These are phyloP conservation scores for Merodon equestris DNA, from an alignment of 2,888 invertebrate species.

Conservation along the genomic window DNA sequence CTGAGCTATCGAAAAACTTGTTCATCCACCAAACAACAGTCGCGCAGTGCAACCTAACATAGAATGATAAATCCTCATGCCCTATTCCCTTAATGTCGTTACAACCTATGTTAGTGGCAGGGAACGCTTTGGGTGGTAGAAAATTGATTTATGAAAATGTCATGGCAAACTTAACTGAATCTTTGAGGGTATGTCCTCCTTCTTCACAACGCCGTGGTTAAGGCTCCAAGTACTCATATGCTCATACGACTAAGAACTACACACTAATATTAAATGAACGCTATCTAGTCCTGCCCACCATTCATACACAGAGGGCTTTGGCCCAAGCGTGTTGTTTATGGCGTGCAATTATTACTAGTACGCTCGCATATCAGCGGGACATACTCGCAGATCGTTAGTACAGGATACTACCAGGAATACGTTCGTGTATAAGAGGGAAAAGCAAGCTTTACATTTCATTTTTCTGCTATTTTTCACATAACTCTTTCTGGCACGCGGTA, in stretches of 20 bases:
- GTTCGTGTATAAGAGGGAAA: not conserved
- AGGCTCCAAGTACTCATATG: slow-evolving; percentile 1
- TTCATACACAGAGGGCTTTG: slow-evolving; percentile 4
- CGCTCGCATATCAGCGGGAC: slow-evolving; percentile 6
- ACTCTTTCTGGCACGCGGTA: not conserved
- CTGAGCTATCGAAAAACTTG: no score
- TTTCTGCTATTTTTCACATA: slow-evolving; percentile 4
- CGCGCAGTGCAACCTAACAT: no score
- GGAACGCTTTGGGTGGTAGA: slow-evolving; percentile 61
- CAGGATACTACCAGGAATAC: slow-evolving; percentile 6
- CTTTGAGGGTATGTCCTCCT: slow-evolving; percentile 43
- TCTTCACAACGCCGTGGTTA: slow-evolving; percentile 2
- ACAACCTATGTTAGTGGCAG: slow-evolving; percentile 60
- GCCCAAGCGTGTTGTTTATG: slow-evolving; percentile 56
- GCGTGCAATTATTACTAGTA: slow-evolving; percentile 61
- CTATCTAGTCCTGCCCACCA: not conserved
- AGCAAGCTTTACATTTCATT: slow-evolving; percentile 16
- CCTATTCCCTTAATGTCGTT: slow-evolving; percentile 39
- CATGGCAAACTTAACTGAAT: slow-evolving; percentile 59
- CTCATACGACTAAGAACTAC: no score
- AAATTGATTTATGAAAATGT: slow-evolving; percentile 66
- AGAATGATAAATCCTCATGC: slow-evolving; percentile 44
- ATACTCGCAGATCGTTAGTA: slow-evolving; percentile 4
- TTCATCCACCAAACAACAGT: no score
- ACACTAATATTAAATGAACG: no score